A percentile compares a stretch with the other conserved stretches of the same genome.
These are phyloP conservation scores for Aplidium turbinatum DNA, from an alignment of 23 tunicate genomes.

Conservation along the genomic window DNA sequence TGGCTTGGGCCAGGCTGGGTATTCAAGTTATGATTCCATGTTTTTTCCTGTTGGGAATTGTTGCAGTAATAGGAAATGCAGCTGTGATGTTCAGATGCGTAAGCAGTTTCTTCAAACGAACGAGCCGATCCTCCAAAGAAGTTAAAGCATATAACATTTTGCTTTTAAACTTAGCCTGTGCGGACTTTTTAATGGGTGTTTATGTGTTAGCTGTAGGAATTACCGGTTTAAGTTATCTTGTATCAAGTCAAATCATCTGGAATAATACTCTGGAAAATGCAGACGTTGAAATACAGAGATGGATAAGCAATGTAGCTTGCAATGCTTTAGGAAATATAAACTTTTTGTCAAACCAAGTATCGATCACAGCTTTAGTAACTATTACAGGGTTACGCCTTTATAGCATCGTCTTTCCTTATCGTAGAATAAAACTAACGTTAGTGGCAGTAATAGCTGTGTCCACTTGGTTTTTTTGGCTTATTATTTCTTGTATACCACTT, in stretches of 20 bases:
- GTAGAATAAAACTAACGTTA: not conserved
- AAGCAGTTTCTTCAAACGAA: not conserved
- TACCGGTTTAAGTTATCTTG: not conserved
- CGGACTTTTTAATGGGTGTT: constrained; percentile 24
- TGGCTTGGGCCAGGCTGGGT: not conserved
- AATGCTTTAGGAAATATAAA: constrained; percentile 7
- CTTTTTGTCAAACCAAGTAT: constrained; percentile 32
- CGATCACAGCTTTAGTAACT: constrained; percentile 19
- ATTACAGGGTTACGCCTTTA: constrained; percentile 16
- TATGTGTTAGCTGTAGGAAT: not conserved
- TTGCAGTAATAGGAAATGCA: constrained; percentile 7
- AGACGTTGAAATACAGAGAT: not conserved
- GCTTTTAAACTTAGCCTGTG: constrained; percentile 1
- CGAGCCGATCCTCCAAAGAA: not conserved
- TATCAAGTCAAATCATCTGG: not conserved
- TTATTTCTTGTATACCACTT: not conserved
- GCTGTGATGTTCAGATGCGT: constrained; percentile 14
- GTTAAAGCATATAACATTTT: constrained; percentile 22
- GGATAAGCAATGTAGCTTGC: constrained; percentile 8
- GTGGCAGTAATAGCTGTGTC: not conserved
- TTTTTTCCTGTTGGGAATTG: not conserved
- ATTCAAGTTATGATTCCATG: not conserved
- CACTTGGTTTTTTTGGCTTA: constrained; percentile 24
- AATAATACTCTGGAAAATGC: not conserved
- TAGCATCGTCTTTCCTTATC: constrained; percentile 7